Evolutionary conservation across 2,113 vertebrate genomes (phyloP).

Genomic region (Mormyrus lacerda): DNA sequence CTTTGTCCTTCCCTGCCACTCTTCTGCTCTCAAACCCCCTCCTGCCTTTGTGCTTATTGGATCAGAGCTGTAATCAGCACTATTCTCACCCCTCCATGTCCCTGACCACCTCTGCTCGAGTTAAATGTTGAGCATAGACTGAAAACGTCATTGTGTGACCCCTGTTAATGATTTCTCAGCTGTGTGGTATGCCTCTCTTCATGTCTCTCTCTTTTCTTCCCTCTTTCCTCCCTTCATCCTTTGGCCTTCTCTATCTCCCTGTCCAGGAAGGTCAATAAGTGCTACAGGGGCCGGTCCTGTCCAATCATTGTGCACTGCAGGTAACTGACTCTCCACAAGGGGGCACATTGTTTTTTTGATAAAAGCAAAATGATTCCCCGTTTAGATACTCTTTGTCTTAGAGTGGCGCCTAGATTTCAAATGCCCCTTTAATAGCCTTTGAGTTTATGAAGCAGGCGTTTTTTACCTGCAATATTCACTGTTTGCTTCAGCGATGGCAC

Average conservation of each 20-base stretch:
- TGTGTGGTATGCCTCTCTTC: not conserved
- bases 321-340: constrained; percentile 52
- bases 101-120: not conserved
- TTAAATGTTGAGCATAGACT: not conserved
- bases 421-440: not conserved
- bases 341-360: not conserved
- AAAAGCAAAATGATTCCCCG: not conserved
- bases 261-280: constrained; percentile 97
- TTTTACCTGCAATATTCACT: not conserved
- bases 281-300: constrained; percentile 93
- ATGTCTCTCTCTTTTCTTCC: constrained; percentile 19
- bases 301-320: constrained; percentile 98
- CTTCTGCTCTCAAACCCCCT: not conserved
- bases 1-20: not conserved
- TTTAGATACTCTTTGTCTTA: not conserved
- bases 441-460: not conserved
- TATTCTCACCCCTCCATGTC: constrained; percentile 16
- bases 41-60: not conserved
- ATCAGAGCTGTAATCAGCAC: not conserved
- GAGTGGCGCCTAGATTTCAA: no score
- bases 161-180: not conserved
- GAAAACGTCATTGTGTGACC: not conserved
- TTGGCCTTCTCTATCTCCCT: constrained; percentile 43
- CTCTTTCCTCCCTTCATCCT: constrained; percentile 29
- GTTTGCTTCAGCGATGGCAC: constrained; percentile 75